Evolutionary conservation across 2,888 invertebrate species (phyloP), one percentile per base, ranked within the genome.

Genomic region (Andrena praecox): DNA sequence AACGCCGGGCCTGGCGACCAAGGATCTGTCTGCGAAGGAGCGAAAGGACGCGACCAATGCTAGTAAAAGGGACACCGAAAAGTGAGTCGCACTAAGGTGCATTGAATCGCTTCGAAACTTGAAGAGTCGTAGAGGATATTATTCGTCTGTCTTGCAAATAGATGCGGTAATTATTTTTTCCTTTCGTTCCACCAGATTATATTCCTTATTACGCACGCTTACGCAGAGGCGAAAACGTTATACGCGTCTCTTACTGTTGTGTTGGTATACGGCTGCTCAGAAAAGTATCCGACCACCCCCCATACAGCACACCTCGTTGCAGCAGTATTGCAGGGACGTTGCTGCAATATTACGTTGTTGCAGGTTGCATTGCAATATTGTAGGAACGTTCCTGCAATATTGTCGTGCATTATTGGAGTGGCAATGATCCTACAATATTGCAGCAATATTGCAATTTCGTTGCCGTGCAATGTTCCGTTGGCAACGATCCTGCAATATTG

Each of bases 41-140:
- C 96, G 12, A 96, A 97, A 94, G 96, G 97, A 97, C 96, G 96
- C 59, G 48, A 85, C 88, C 20, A 92, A 93, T 77, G 97, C 96
- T 1, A 97, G 96, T 35, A 86, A 86, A 80, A 87, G 90, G 84
- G 93, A 93, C 33, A 85, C 88, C 50, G 93, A 93, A 85, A 93
- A 93, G 93, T 93, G 88, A 91, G 89, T 85, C 80, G 64, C 68
- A 80, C 82, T 42, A 78, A 70, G 68, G 77, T 82, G 79, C 72
- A 73, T 85, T 74, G 60, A 85, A 81, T 82, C 77, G 70, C 72
- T 83, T 73, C 31, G 60, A 75, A 78, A 70, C 69, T 74, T 62
- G 71, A 71, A 69, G 75, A 75, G 35, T 83, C 72, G 83, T 84
- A 84, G 84, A 72, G 72, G 79, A 78, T 79, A 84, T 84, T 84